These are phyloP conservation scores for Hydrolagus affinis DNA, from an alignment of 2,113 vertebrate species.

Conservation along the genomic window DNA sequence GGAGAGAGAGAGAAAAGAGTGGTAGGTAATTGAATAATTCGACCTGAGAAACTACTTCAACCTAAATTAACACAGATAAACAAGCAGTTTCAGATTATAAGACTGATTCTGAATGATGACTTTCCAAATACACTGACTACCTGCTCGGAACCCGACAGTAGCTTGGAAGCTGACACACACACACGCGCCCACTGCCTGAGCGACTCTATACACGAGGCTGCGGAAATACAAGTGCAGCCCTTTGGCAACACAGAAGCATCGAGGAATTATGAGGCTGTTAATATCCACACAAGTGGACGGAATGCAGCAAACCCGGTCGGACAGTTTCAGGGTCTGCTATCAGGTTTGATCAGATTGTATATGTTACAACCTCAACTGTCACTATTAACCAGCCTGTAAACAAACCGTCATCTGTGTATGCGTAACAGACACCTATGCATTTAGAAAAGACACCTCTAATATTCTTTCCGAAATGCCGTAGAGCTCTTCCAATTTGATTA, in stretches of 20 bases:
- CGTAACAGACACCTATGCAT: conserved; percentile 4
- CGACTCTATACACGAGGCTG: neutral
- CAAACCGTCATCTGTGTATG: neutral
- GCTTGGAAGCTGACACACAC: neutral
- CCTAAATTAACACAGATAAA: no score
- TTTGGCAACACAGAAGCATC: neutral
- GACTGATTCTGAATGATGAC: neutral
- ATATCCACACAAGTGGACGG: conserved; percentile 9
- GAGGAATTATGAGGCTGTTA: conserved; percentile 3
- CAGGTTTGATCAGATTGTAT: conserved; percentile 14
- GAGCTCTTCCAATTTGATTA: neutral
- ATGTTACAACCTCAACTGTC: neutral
- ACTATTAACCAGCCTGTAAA: neutral
- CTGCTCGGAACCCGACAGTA: neutral
- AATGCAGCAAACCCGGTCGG: neutral
- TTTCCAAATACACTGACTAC: conserved; percentile 11
- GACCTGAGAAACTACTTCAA: no score
- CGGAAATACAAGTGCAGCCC: conserved; percentile 2
- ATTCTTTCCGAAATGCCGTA: neutral
- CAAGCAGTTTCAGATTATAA: no score
- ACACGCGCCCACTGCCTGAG: neutral
- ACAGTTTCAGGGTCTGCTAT: conserved; percentile 10
- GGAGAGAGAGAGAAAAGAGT: no score
- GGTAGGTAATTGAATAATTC: no score
- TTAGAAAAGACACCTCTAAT: conserved; percentile 15